Base-by-base conservation (phyloP, 2,113 vertebrate genomes). In the Tragulus kanchil region DNA sequence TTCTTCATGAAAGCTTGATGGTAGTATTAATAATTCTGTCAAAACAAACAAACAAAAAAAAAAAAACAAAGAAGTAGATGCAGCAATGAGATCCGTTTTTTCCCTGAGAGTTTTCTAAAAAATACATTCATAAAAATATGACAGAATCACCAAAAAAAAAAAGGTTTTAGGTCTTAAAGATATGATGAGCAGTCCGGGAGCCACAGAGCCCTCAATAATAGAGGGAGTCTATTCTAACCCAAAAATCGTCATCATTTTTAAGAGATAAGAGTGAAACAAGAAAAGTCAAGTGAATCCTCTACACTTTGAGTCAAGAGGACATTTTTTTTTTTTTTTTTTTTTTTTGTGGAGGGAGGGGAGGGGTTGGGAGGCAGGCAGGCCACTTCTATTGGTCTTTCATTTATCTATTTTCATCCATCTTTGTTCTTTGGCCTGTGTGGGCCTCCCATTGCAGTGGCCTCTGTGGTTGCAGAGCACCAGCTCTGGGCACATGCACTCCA, bases 81-180 rank as follows among this genome's bases (percentile, higher is more conserved):
- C 3, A 75, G 3, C 9, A 79, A 67, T 73, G 79, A 86, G 15
- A 54, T 25, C 89, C 16, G 5, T 19, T 88, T 48, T 19, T 58
- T 90, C 28, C 65, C 31, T 69, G n/a, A 58, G 78, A 65, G 59
- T 89, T 85, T 69, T 21, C 50, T 91, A 50, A 89, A 89, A 79
- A 90, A 11, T 59, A 16, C 15, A 28, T 12, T n/a, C 8, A 56
- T 4, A 61, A 52, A 85, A 52, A 23, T 89, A 36, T 58, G 65
- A 85, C 62, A 69, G n/a, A 82, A n/a, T 94, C 21, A 26, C 75
- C 71, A 28, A 93, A 82, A 65, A 8, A 12, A 28, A 93, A 82
- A 65, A 8, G 8, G 3, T 4, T 56, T 92, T 94, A n/a, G 26
- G 1, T 67, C 42, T 94, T 91, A 31, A 92, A 88, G 52, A 83